Evolutionary conservation across 37 sponge, comb jelly and placozoan species (phyloP).

Genomic region (Amphimedon queenslandica): DNA sequence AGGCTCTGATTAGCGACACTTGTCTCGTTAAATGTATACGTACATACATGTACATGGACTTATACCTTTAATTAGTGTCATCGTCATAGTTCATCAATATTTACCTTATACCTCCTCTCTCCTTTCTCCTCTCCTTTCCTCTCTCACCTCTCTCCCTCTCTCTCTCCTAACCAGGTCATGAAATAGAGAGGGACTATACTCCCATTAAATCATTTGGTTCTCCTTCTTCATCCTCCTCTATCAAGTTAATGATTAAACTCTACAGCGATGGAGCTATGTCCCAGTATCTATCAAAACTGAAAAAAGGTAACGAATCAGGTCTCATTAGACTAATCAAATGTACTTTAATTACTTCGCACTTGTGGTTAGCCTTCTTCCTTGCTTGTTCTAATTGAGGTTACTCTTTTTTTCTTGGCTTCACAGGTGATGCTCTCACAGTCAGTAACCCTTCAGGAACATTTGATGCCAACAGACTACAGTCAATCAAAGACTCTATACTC

Average conservation of each 20-base stretch:
- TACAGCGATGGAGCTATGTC: slow-evolving; percentile 80
- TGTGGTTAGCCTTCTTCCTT: too few species aligned
- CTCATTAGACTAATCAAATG: too few species aligned
- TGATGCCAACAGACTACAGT: slow-evolving; percentile 18
- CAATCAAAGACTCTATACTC: slow-evolving; percentile 24
- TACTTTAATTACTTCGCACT: too few species aligned
- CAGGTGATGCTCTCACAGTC: slow-evolving; percentile 49
- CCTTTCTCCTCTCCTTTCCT: too few species aligned
- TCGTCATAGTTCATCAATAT: too few species aligned
- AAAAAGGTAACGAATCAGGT: slow-evolving; percentile 48
- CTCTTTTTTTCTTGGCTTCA: not conserved
- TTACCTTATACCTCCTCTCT: too few species aligned
- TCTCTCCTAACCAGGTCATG: slow-evolving; percentile 35
- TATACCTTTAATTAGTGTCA: too few species aligned
- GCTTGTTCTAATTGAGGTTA: slow-evolving; percentile 7
- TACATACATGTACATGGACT: not conserved
- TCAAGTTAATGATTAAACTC: slow-evolving; percentile 80
- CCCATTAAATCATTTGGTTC: slow-evolving; percentile 21
- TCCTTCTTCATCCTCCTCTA: slow-evolving; percentile 6
- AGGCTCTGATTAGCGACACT: not conserved
- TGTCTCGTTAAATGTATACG: not conserved
- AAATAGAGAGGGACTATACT: slow-evolving; percentile 59
- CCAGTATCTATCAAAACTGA: slow-evolving; percentile 32
- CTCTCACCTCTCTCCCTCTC: not conserved
- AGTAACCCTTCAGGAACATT: slow-evolving; percentile 78